Conservation (phyloP, 2,113 vertebrate species). For the Tetrao urogallus region DNA sequence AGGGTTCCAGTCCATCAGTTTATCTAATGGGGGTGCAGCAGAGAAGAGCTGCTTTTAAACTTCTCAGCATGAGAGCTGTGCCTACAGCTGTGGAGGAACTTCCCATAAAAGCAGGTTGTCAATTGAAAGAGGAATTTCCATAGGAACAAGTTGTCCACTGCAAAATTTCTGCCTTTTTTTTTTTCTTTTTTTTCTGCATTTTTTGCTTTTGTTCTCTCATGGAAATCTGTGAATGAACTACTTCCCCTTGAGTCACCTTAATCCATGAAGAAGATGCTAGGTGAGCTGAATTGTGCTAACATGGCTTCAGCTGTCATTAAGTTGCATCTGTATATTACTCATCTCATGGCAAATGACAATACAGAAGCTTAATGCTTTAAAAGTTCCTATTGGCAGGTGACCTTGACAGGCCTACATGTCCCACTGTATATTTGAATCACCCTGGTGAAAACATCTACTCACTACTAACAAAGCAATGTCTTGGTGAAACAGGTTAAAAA, state of each 20-base stretch:
- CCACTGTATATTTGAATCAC: background rate
- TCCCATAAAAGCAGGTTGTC: conserved; percentile 63
- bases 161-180: conserved; percentile 27
- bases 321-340: background rate
- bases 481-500: background rate
- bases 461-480: background rate
- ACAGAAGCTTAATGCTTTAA: background rate
- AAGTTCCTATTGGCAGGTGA: background rate
- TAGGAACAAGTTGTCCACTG: conserved; percentile 65
- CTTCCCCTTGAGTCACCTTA: conserved; percentile 40
- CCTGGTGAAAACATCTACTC: background rate
- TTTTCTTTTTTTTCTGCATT: background rate
- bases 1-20: background rate
- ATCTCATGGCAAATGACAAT: background rate
- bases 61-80: conserved; percentile 48
- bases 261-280: background rate
- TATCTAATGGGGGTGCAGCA: conserved; percentile 28
- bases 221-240: conserved; percentile 48
- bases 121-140: conserved; percentile 62
- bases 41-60: conserved; percentile 46
- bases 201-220: conserved; percentile 32
- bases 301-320: background rate
- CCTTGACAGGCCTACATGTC: background rate
- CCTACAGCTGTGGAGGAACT: conserved; percentile 64
- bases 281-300: background rate